Evolutionary conservation across 2,888 invertebrate genomes (phyloP).

Genomic region (Bugulina stolonifera): DNA sequence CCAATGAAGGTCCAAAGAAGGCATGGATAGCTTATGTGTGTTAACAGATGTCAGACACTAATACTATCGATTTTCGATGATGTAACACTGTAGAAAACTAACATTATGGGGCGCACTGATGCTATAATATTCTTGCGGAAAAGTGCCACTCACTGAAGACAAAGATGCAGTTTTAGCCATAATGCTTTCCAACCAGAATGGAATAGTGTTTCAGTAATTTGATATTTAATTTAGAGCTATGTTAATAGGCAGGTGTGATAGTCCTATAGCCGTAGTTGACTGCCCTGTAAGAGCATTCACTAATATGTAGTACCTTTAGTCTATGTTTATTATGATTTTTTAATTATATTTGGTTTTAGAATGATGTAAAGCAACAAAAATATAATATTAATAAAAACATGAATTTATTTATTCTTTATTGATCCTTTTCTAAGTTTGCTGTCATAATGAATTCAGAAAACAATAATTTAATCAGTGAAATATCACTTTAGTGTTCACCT

Average conservation of each 20-base stretch:
- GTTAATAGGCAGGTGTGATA: background rate
- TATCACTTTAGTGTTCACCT: background rate
- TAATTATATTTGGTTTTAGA: too few species aligned
- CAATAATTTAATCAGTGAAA: constrained; percentile 18
- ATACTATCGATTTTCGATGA: background rate
- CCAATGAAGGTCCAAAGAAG: too few species aligned
- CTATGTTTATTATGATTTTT: too few species aligned
- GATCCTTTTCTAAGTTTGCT: background rate
- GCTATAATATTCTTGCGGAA: background rate
- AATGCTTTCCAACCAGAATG: background rate
- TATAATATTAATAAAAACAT: background rate
- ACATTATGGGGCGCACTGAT: background rate
- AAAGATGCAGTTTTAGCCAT: background rate
- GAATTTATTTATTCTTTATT: background rate
- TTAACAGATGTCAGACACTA: too few species aligned
- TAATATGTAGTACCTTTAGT: too few species aligned
- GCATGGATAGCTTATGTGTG: too few species aligned
- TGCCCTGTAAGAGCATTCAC: too few species aligned
- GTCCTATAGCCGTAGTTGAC: too few species aligned
- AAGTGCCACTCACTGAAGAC: background rate
- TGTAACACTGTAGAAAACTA: background rate
- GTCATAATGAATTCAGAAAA: background rate
- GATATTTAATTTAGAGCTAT: background rate
- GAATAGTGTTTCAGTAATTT: background rate
- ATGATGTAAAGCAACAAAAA: too few species aligned